phyloP scores from a whole-genome alignment of 1,140 invertebrate species.

The Ephestia elutella region DNA sequence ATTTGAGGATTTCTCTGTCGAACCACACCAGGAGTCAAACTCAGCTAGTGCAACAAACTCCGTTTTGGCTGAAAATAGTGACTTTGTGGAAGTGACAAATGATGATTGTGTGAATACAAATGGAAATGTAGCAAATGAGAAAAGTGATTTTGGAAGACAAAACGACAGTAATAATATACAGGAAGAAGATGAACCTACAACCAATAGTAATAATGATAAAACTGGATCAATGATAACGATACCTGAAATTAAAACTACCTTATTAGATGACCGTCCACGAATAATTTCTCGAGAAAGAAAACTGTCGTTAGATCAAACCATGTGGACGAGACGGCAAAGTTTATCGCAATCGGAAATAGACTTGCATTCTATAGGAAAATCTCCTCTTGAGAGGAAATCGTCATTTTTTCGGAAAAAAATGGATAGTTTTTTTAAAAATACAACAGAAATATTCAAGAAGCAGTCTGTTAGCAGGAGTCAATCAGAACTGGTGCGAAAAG shows the following conservation, averaged over 20 bases:
- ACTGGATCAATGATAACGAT: neutral
- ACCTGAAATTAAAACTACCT: neutral
- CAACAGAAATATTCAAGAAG: constrained; percentile 58
- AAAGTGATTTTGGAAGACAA: neutral
- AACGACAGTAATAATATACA: neutral
- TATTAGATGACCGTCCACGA: constrained; percentile 14
- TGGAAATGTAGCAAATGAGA: neutral
- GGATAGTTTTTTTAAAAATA: constrained; percentile 64
- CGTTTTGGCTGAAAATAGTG: neutral
- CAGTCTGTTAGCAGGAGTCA: constrained; percentile 34
- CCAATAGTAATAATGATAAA: constrained; percentile 1
- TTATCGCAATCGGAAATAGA: constrained; percentile 61
- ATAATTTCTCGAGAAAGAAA: constrained; percentile 41
- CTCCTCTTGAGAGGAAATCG: constrained; percentile 57
- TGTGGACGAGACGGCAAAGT: constrained; percentile 41
- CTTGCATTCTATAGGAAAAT: constrained; percentile 58
- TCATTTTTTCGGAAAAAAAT: constrained; percentile 64
- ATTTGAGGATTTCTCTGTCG: constrained; percentile 16
- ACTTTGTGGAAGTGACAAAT: constrained; percentile 4
- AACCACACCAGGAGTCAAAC: constrained; percentile 16
- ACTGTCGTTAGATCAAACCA: constrained; percentile 56
- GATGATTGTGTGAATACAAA: neutral
- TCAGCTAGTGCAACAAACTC: constrained; percentile 37
- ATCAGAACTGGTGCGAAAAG: constrained; percentile 35
- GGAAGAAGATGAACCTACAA: neutral